A percentile compares a stretch with the other conserved stretches of the same genome.
phyloP scores from a whole-genome alignment of 2,113 vertebrate genomes.

The Ptilorrhoa leucosticta region DNA sequence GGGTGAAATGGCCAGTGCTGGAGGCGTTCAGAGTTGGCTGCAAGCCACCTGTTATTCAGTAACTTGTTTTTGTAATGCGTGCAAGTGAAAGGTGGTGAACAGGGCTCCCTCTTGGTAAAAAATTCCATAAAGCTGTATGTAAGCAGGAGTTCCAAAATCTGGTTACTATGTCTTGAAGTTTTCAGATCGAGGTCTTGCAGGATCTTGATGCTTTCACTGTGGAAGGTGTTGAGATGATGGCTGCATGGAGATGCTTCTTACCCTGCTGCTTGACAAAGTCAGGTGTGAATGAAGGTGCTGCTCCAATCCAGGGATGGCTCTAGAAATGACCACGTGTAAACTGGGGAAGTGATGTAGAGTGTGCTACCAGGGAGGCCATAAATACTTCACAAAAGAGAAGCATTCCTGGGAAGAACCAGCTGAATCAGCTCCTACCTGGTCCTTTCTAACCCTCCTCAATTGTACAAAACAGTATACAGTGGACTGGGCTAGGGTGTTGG shows the following conservation, averaged over 20 bases:
- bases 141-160: neutral
- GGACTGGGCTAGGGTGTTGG: neutral
- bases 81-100: neutral
- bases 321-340: neutral
- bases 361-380: neutral
- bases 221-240: neutral
- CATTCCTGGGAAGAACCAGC: neutral
- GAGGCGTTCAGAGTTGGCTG: neutral
- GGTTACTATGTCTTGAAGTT: neutral
- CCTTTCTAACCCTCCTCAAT: neutral
- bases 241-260: neutral
- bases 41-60: neutral
- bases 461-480: neutral
- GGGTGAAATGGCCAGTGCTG: neutral
- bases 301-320: neutral
- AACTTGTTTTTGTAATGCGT: neutral
- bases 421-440: neutral
- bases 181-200: neutral
- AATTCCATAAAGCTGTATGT: neutral
- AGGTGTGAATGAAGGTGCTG: accelerated
- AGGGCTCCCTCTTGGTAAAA: neutral
- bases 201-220: neutral
- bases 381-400: neutral
- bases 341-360: neutral
- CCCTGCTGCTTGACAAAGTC: neutral